Base-by-base conservation (phyloP, 53 echinoderm and acorn worm genomes). In the Echinarachnius parma region DNA sequence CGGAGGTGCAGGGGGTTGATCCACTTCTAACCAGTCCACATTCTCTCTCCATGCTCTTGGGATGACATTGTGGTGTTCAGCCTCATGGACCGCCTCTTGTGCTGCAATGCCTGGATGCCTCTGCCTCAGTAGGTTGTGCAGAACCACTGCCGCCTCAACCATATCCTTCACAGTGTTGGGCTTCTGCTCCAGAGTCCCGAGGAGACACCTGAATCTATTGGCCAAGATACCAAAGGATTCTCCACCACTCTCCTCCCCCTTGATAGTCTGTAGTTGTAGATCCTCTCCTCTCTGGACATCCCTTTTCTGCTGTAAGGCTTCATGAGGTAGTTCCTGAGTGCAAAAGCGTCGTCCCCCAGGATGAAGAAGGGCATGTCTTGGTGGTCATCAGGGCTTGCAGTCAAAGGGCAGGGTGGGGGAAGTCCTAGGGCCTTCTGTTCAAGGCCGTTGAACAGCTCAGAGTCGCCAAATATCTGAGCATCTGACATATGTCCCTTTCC, bases 211-310 rank as follows among this genome's bases (percentile, higher is more conserved):
- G n/a, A 57, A 57, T 57, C 8, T 57, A n/a, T 24, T 66, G 44
- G 27, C 66, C 22, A 66, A 9, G 10, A 66, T 46, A 20, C 66
- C 46, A 66, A 66, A 66, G 24, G 46, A 66, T 66, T 66, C 27
- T 66, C 66, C 25, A 66, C 46, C 29, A 66, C 48, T 66, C 42
- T 66, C 66, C 48, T 66, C 46, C 45, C 66, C 66, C 66, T 66
- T 22, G 66, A 46, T 32, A 62, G 46, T 45, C 44, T 66, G 27
- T 46, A 46, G 10, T 66, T 3, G 31, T 46, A 66, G 7, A 66
- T 46, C 5, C 25, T 57, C 28, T 57, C 57, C 57, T 57, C 57
- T 5, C 57, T 28, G 28, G 57, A 22, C 57, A 26, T 28, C 57
- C 57, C 8, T 57, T 28, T 57, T 28, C 57, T 57, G 24, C 57